Evolutionary conservation across 1,140 invertebrate genomes (phyloP), one percentile per base, ranked within the genome.

Genomic region (Hydropsyche tenuis): DNA sequence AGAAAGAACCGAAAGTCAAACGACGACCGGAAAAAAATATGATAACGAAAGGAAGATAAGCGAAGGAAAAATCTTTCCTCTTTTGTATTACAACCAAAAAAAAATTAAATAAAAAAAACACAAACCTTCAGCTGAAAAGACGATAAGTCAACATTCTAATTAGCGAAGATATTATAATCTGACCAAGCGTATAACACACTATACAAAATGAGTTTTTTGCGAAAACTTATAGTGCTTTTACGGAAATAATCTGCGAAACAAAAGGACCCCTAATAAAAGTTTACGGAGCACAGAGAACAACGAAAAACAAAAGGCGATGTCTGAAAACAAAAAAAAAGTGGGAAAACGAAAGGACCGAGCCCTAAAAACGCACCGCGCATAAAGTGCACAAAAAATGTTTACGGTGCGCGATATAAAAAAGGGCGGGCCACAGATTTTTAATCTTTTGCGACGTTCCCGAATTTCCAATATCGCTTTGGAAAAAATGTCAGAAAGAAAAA

Each of bases 361-460:
- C 48, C 48, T 53, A 60, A 60, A 60, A 60, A 60, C 22, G 20
- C 56, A 20, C 12, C 23, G 22, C 20, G 23, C 23, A 23, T 60
- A 53, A 53, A 53, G 48, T 53, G 48, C 56, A 27, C 23, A 60
- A 60, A 60, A 60, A 60, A 60, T 60, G 56, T 60, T 60, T 60
- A 60, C 56, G 23, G 23, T 25, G 23, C 56, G 56, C 11, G 23
- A 53, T 53, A 37, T 37, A 37, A 37, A 53, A 53, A 53, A 14
- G 48, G 0, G 22, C 9, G 22, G 56, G 20, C 2, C 56, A 5
- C 56, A 12, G 56, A 25, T 23, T 60, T 60, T 60, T 60, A 60
- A 60, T 60, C 56, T 60, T 60, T 60, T 60, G 20, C 56, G 20
- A 25, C 56, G 30, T 23, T 16, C n/a, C 48, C 48, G 48, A 53